phyloP scores from a whole-genome alignment of 2,888 invertebrate genomes.

The Drosophila paranaensis region DNA sequence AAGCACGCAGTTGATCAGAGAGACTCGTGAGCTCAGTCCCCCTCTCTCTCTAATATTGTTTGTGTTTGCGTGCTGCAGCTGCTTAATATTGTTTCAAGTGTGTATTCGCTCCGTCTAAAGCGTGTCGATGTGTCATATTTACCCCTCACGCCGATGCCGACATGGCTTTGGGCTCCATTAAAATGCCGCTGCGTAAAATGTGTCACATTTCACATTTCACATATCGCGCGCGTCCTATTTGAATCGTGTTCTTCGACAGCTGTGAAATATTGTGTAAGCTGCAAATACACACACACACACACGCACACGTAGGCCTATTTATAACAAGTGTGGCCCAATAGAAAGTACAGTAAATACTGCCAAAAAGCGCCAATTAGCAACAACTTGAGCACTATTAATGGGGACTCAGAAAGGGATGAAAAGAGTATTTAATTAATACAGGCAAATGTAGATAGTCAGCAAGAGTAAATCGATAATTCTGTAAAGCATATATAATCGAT shows the following conservation, averaged over 20 bases:
- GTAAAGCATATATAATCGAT: neutral
- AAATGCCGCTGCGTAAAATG: slow-evolving; percentile 48
- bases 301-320: neutral
- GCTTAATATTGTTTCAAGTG: slow-evolving; percentile 72
- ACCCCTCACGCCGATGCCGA: slow-evolving; percentile 15
- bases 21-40: slow-evolving; percentile 12
- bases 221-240: slow-evolving; percentile 32
- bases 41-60: slow-evolving; percentile 51
- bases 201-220: slow-evolving; percentile 71
- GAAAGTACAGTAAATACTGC: slow-evolving; percentile 9
- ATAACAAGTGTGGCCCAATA: slow-evolving; percentile 27
- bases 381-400: neutral
- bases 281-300: slow-evolving; percentile 12
- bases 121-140: slow-evolving; percentile 66
- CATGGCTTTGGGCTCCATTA: slow-evolving; percentile 47
- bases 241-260: slow-evolving; percentile 51
- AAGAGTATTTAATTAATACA: neutral
- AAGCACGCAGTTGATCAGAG: slow-evolving; percentile 46
- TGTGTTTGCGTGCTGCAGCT: slow-evolving; percentile 35
- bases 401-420: neutral
- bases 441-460: too few species aligned
- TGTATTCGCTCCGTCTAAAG: slow-evolving; percentile 49
- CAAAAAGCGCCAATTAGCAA: neutral
- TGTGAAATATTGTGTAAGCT: slow-evolving; percentile 57
- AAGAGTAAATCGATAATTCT: neutral